Base-by-base conservation (phyloP, 2,888 invertebrate genomes). In the Euphydryas editha region DNA sequence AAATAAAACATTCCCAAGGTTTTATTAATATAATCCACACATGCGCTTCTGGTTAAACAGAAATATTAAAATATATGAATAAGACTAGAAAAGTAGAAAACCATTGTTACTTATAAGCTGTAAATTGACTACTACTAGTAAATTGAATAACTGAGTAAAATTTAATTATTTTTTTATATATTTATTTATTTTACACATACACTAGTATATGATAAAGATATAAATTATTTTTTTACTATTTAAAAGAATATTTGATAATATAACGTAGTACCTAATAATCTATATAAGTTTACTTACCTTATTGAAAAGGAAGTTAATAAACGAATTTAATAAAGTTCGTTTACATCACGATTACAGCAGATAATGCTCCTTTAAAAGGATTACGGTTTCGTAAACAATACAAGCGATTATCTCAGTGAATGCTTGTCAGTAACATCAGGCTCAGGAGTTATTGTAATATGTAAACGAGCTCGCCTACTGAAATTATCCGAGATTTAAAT, bases 331-430 rank as follows among this genome's bases (percentile, higher is more conserved):
- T 88, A 86, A 84, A 82, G 80, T 83, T 84, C 78, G 78, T 81
- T 84, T 81, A 81, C 80, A 81, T 80, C 77, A 71, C 75, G 80
- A 81, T 83, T 83, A 82, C 78, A 76, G 77, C 71, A 84, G 86
- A 86, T 85, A 85, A 85, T 80, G 79, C 81, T 82, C 78, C 81
- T 84, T 83, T 86, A 82, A 87, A 84, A 82, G 84, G 87, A 86
- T 88, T 87, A 87, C 78, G 82, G 81, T 78, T 82, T 82, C 73
- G 77, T 78, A 84, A 86, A 88, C 87, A 88, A 88, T 86, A 82
- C 80, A 75, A 74, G 80, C 83, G 86, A 87, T 88, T 88, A 87
- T 86, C 85, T 84, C 79, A 75, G 80, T 82, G 85, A 87, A 85
- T 84, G 82, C 79, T 82, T 87, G 88, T 88, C 88, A 86, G 80